phyloP scores from a whole-genome alignment of 2,888 invertebrate species.

The Hypercompe scribonia region DNA sequence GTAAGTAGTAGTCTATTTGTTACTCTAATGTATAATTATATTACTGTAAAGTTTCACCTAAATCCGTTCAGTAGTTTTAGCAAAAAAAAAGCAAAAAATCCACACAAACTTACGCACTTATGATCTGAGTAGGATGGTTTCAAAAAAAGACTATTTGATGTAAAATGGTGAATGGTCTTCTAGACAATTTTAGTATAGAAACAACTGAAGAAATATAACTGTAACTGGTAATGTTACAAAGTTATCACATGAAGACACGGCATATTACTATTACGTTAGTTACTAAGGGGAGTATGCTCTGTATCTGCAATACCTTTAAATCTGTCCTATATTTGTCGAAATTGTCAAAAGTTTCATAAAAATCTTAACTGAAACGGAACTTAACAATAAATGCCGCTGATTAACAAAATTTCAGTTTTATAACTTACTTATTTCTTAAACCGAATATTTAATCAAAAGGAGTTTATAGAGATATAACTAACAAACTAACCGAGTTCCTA shows the following conservation, averaged over 20 bases:
- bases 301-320: no score
- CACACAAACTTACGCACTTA: no score
- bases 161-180: background rate
- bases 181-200: background rate
- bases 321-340: no score
- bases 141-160: no score
- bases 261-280: no score
- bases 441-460: background rate
- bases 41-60: no score
- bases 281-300: background rate
- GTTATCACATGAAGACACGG: no score
- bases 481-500: background rate
- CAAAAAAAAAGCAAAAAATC: no score
- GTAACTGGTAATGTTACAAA: background rate
- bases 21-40: no score
- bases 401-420: background rate
- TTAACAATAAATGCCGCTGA: background rate
- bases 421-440: background rate
- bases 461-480: background rate
- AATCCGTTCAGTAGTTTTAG: no score
- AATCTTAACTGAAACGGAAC: background rate
- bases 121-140: no score
- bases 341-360: background rate
- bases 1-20: no score
- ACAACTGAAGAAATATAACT: background rate